Percentiles rank a stretch among this genome's conserved stretches.
Conservation (phyloP, 2,888 invertebrate species). For the Reticulitermes lucifugus region DNA sequence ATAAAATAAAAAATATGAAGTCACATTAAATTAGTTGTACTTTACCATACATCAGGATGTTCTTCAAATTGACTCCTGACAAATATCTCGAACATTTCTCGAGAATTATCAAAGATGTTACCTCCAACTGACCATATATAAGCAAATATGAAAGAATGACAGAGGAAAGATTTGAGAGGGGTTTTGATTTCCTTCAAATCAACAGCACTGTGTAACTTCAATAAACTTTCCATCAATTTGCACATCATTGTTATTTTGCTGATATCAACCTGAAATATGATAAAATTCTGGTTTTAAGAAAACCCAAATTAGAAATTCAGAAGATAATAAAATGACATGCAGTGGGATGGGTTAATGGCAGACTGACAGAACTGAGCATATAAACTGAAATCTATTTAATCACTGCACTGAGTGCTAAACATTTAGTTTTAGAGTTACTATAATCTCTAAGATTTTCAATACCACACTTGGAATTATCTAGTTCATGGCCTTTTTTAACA, state of each 20-base stretch:
- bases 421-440: no score
- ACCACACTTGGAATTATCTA: no score
- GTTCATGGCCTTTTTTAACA: no score
- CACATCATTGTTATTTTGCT: conserved; percentile 85
- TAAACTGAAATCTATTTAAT: no score
- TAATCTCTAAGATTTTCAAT: no score
- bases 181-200: conserved; percentile 70
- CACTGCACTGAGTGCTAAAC: no score
- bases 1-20: no score
- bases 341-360: no score
- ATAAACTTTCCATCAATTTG: conserved; percentile 76
- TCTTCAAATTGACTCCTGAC: conserved; percentile 78
- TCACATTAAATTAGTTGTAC: background rate
- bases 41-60: conserved; percentile 74
- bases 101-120: conserved; percentile 78
- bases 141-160: conserved; percentile 83
- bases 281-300: background rate
- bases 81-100: conserved; percentile 76
- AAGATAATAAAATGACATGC: no score
- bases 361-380: no score
- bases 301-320: no score
- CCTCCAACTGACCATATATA: conserved; percentile 91
- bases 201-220: conserved; percentile 71
- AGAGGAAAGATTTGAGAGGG: conserved; percentile 72
- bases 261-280: conserved; percentile 75